Percentiles rank a stretch among this genome's conserved stretches.
Evolutionary conservation across 2,797 vertebrate species (phyloP).

Genomic region (Craterocephalus amniculus): DNA sequence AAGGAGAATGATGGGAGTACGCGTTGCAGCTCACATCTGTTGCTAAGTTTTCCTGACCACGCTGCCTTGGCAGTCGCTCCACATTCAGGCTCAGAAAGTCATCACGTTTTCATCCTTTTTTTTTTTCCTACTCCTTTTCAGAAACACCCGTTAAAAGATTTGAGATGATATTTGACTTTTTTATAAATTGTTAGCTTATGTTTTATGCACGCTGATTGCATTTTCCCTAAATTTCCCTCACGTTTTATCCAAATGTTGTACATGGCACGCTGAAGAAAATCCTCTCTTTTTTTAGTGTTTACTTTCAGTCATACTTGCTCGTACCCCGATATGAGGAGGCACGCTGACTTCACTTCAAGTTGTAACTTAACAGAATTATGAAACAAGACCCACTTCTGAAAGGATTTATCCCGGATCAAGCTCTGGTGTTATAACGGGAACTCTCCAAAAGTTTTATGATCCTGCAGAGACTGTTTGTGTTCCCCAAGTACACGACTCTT

Average conservation of each 20-base stretch:
- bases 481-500: constrained; percentile 17
- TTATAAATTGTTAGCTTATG: background rate
- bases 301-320: constrained; percentile 13
- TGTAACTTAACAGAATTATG: constrained; percentile 40
- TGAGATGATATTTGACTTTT: background rate
- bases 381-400: constrained; percentile 20
- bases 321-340: constrained; percentile 15
- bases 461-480: constrained; percentile 47
- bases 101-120: background rate
- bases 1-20: constrained; percentile 34
- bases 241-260: background rate
- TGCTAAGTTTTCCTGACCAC: constrained; percentile 77
- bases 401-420: constrained; percentile 43
- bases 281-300: constrained; percentile 1
- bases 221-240: background rate
- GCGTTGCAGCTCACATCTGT: constrained; percentile 78
- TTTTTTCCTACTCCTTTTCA: constrained; percentile 5
- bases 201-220: background rate
- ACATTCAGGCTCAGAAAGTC: constrained; percentile 34
- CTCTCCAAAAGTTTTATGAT: constrained; percentile 55
- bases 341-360: constrained; percentile 25
- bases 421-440: constrained; percentile 53
- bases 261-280: background rate
- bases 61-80: constrained; percentile 68
- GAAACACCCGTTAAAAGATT: constrained; percentile 12